Conservation (phyloP, 2,113 vertebrate genomes). For the Mormyrus lacerda region DNA sequence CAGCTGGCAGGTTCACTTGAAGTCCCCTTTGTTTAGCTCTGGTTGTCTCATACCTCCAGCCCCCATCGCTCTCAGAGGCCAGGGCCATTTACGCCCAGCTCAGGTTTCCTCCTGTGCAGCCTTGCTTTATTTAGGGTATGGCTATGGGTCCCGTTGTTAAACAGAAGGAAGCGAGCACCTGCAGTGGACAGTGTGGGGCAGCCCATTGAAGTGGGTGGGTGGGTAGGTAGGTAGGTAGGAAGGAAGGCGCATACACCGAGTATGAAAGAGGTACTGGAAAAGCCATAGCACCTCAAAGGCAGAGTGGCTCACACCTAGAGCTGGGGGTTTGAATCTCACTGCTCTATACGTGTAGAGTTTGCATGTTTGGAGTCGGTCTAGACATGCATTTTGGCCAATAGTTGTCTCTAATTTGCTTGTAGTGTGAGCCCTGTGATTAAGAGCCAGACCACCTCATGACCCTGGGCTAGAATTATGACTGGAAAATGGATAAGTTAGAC, state of each 20-base stretch:
- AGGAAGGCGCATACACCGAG: not conserved
- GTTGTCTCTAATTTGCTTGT: not conserved
- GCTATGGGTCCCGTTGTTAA: conserved; percentile 43
- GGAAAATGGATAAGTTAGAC: not conserved
- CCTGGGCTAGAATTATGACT: not conserved
- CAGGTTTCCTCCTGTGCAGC: conserved; percentile 46
- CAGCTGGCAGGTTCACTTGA: not conserved
- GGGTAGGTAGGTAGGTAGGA: not conserved
- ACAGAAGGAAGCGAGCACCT: conserved; percentile 48
- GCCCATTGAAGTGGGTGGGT: conserved; percentile 11
- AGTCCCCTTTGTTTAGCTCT: not conserved
- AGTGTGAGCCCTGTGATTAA: not conserved
- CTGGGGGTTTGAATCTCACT: not conserved
- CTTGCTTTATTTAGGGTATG: conserved; percentile 61
- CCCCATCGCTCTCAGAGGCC: conserved; percentile 14
- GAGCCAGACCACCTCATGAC: not conserved
- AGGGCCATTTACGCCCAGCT: conserved; percentile 49
- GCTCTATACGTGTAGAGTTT: not conserved
- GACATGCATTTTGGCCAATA: not conserved
- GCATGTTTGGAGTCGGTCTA: not conserved
- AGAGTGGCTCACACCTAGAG: not conserved
- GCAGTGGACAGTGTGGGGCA: conserved; percentile 45
- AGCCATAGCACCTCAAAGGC: not conserved
- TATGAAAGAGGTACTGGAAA: not conserved
- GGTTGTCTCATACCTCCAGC: not conserved